Conservation (phyloP, 2,113 vertebrate genomes). For the Coracopsis vasa region DNA sequence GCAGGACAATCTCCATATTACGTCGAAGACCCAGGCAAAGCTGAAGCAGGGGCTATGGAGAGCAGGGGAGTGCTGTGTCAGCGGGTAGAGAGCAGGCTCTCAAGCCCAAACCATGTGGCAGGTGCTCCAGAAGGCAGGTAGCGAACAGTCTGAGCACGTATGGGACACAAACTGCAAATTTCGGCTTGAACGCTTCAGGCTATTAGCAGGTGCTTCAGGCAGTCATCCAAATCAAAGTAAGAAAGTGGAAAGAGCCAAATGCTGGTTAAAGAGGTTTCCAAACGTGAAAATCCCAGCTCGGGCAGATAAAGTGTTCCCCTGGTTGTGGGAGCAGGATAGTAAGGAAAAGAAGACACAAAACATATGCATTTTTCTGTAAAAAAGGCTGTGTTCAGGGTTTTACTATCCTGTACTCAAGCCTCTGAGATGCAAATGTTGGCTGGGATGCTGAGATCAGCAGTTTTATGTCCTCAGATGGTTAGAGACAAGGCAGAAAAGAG, state of each 20-base stretch:
- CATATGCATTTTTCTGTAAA: background rate
- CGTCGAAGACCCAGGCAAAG: background rate
- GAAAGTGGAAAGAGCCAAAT: conserved; percentile 62
- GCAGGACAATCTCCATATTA: fast-evolving
- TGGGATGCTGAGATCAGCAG: conserved; percentile 75
- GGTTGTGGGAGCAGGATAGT: background rate
- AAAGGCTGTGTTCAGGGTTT: conserved; percentile 36
- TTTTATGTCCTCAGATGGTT: conserved; percentile 68
- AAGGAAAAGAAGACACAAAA: background rate
- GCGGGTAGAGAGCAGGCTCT: background rate
- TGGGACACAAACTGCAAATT: conserved; percentile 41
- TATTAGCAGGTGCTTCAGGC: conserved; percentile 70
- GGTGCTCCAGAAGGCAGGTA: conserved; percentile 71
- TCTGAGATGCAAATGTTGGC: background rate
- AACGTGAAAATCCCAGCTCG: conserved; percentile 7
- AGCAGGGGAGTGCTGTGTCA: background rate
- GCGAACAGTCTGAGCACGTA: conserved; percentile 13
- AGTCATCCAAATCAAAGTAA: conserved; percentile 63
- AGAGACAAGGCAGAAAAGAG: conserved; percentile 62
- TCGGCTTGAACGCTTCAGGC: conserved; percentile 47
- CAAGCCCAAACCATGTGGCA: conserved; percentile 34
- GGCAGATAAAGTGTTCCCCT: background rate
- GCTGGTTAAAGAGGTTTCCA: conserved; percentile 60
- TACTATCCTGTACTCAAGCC: conserved; percentile 1
- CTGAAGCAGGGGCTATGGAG: background rate